Conservation (phyloP, 1,140 invertebrate species). For the Macrosteles quadrilineatus region DNA sequence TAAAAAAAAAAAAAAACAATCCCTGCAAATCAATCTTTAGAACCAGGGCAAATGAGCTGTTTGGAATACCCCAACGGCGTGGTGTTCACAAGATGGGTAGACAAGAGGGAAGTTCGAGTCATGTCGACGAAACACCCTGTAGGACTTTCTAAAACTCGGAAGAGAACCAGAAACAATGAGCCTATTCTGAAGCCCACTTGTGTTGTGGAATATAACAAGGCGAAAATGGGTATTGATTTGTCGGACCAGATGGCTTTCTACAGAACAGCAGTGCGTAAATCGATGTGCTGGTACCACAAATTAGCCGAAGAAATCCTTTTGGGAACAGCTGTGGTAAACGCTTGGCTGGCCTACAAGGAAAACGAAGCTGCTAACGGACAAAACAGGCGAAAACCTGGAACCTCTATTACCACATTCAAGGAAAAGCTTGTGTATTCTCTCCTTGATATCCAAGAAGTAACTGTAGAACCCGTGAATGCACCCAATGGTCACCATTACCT, state of each 20-base stretch:
- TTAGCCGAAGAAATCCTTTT: not conserved
- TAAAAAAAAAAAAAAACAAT: constrained; percentile 17
- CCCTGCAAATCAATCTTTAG: constrained; percentile 15
- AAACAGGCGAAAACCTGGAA: no score
- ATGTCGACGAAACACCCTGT: constrained; percentile 19
- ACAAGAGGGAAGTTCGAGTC: constrained; percentile 21
- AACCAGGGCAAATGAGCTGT: constrained; percentile 21
- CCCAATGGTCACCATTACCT: no score
- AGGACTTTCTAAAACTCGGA: constrained; percentile 1
- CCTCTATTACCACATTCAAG: no score
- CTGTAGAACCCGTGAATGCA: no score
- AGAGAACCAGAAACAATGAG: not conserved
- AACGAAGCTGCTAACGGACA: no score
- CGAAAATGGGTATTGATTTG: constrained; percentile 28
- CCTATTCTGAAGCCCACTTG: constrained; percentile 10
- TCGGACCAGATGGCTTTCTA: constrained; percentile 24
- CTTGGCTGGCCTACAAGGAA: not conserved
- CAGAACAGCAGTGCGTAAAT: constrained; percentile 15
- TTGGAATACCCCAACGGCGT: constrained; percentile 10
- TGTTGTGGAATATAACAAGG: constrained; percentile 28
- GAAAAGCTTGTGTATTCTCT: no score
- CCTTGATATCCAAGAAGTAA: no score
- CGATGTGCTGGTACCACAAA: constrained; percentile 29
- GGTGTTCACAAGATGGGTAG: constrained; percentile 29
- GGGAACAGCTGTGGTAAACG: constrained; percentile 7